Base-by-base conservation (phyloP, 2,888 invertebrate species). In the Caenorhabditis auriculariae region DNA sequence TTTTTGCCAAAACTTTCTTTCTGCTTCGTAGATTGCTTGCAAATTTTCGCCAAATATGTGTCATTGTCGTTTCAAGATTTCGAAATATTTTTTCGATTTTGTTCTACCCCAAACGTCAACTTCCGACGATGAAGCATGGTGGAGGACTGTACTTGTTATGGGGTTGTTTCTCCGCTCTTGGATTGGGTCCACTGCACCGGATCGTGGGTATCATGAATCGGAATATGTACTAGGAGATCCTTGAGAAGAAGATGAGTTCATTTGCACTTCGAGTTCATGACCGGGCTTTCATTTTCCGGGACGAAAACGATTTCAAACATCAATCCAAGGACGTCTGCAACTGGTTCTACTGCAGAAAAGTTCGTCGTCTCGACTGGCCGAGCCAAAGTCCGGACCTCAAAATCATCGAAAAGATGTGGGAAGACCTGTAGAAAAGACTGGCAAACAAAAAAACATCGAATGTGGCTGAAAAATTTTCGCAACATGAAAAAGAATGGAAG, bases 271-370 rank as follows among this genome's bases (percentile, higher is more conserved):
- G 21, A 24, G 12, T 53, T 60, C n/a, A 55, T 63, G 43, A 38
- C 54, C 26, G 39, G n/a, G 15, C 39, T n/a, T 17, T 17, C 39
- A 26, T 21, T 27, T 15, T 29, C 3, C 42, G 42, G 26, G 57
- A 63, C 17, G 64, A 64, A 23, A 64, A 64, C 37, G 56, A 51
- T 21, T 51, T 48, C 15, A 66, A 66, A 29, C 55, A 67, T 32
- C 19, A 32, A 3, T 15, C 35, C 2, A 12, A 38, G 2, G 17
- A 37, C 9, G 2, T 50, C 1, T 28, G 21, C 27, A 24, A 50
- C 2, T 63, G 46, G 41, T 38, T 63, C 21, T 9, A 15, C 29
- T 9, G 32, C 3, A 7, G 43, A 15, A n/a, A n/a, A n/a, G 28
- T 63, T 6, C 2, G 1, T 3, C 17, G 41, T 2, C 29, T 62